phyloP scores from a whole-genome alignment of 2,888 invertebrate species.

The Sussaba pulchella region DNA sequence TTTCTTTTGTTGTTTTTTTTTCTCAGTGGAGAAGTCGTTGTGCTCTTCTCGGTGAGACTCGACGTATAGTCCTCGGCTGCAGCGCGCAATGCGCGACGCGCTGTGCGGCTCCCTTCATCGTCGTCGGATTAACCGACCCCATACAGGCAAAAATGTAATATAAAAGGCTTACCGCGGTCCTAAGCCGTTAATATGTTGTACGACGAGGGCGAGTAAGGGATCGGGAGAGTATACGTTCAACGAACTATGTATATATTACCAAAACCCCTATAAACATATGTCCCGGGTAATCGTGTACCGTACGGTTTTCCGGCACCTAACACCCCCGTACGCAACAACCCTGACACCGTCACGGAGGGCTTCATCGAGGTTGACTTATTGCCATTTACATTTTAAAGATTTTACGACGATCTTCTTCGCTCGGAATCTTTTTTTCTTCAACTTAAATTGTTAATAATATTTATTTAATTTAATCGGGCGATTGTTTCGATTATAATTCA shows the following conservation, averaged over 20 bases:
- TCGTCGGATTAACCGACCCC: slow-evolving; percentile 83
- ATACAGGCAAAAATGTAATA: slow-evolving; percentile 85
- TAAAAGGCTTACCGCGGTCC: slow-evolving; percentile 83
- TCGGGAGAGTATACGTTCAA: slow-evolving; percentile 73
- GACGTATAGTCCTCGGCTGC: slow-evolving; percentile 38
- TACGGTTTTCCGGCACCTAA: slow-evolving; percentile 25
- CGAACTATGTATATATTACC: slow-evolving; percentile 82
- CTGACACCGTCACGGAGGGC: slow-evolving; percentile 3
- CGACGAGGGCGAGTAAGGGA: slow-evolving; percentile 69
- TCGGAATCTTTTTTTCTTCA: too few species aligned
- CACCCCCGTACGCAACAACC: slow-evolving; percentile 22
- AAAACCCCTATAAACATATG: slow-evolving; percentile 80
- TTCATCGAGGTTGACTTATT: slow-evolving; percentile 48
- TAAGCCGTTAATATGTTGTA: slow-evolving; percentile 84
- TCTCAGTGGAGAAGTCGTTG: slow-evolving; percentile 10
- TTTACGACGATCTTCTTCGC: slow-evolving; percentile 48
- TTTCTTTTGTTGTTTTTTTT: too few species aligned
- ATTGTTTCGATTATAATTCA: too few species aligned
- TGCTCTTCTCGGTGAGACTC: slow-evolving; percentile 47
- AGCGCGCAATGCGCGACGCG: slow-evolving; percentile 61
- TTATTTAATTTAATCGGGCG: too few species aligned
- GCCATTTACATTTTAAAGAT: slow-evolving; percentile 49
- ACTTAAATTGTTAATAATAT: too few species aligned
- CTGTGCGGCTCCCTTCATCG: slow-evolving; percentile 70
- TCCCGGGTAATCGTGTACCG: slow-evolving; percentile 75